Evolutionary conservation across 1,140 invertebrate species (phyloP).

Genomic region (Tribolium castaneum): DNA sequence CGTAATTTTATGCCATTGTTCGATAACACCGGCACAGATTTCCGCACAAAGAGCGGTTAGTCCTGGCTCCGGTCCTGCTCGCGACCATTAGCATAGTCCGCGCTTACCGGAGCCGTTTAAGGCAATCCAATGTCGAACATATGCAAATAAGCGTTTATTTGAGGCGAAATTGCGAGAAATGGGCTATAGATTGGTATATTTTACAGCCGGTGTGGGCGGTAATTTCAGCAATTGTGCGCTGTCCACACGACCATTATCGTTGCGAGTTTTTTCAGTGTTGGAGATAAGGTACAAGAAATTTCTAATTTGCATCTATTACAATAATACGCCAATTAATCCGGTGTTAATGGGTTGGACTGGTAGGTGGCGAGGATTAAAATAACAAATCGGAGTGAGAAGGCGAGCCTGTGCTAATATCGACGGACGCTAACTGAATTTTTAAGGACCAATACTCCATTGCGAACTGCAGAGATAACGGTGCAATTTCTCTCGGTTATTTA

Average conservation of each 20-base stretch:
- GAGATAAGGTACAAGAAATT: background rate
- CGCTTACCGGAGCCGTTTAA: conserved; percentile 32
- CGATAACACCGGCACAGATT: background rate
- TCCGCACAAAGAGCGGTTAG: background rate
- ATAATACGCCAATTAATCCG: conserved; percentile 34
- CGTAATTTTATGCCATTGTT: background rate
- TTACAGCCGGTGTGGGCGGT: background rate
- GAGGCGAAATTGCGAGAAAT: conserved; percentile 16
- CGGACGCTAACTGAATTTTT: background rate
- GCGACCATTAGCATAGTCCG: conserved; percentile 36
- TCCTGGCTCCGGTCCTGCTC: background rate
- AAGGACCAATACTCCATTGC: background rate
- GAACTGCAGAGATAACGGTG: background rate
- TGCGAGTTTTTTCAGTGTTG: background rate
- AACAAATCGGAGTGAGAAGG: conserved; percentile 4
- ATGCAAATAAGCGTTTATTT: conserved; percentile 29
- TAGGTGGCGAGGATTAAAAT: conserved; percentile 17
- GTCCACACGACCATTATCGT: conserved; percentile 4
- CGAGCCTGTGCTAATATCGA: background rate
- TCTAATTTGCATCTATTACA: conserved; percentile 35
- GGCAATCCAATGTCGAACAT: conserved; percentile 39
- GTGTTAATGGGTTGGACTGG: conserved; percentile 7
- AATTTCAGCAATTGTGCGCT: conserved; percentile 32
- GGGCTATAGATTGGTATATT: conserved; percentile 17
- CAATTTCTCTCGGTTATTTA: background rate